Conservation (phyloP, 2,797 vertebrate species). For the Peromyscus attwateri region DNA sequence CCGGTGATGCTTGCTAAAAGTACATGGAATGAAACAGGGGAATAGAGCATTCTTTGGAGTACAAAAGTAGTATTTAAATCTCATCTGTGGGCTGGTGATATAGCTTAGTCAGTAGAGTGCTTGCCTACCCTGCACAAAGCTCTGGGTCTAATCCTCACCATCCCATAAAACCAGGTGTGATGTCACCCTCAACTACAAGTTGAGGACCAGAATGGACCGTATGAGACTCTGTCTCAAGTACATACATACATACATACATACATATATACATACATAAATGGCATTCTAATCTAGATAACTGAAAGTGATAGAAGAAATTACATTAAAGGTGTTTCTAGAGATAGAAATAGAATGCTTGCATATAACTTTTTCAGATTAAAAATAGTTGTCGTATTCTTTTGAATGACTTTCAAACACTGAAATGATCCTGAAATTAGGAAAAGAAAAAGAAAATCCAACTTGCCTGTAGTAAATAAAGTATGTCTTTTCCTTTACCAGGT, state of each 20-base stretch:
- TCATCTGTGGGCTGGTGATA: neutral
- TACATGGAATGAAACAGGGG: neutral
- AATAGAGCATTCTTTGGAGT: neutral
- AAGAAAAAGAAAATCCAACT: neutral
- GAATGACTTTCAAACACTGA: slow-evolving; percentile 37
- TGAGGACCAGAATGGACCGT: neutral
- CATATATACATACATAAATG: neutral
- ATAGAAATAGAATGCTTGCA: neutral
- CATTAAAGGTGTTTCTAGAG: slow-evolving; percentile 36
- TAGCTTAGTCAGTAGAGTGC: neutral
- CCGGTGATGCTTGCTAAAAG: neutral
- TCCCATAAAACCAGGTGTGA: neutral
- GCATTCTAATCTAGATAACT: neutral
- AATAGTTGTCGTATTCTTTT: slow-evolving; percentile 34
- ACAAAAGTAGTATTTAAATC: neutral
- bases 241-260: neutral
- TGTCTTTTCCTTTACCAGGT: slow-evolving; percentile 56
- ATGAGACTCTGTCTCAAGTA: neutral
- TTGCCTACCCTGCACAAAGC: neutral
- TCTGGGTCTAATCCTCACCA: neutral
- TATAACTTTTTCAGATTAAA: neutral
- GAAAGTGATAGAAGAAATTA: neutral
- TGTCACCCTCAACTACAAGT: neutral
- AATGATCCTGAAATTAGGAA: slow-evolving; percentile 7
- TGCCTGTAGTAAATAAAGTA: slow-evolving; percentile 24